A percentile compares a stretch with the other conserved stretches of the same genome.
These are phyloP conservation scores for Perca flavescens DNA, from an alignment of 2,113 vertebrate species.

Conservation along the genomic window DNA sequence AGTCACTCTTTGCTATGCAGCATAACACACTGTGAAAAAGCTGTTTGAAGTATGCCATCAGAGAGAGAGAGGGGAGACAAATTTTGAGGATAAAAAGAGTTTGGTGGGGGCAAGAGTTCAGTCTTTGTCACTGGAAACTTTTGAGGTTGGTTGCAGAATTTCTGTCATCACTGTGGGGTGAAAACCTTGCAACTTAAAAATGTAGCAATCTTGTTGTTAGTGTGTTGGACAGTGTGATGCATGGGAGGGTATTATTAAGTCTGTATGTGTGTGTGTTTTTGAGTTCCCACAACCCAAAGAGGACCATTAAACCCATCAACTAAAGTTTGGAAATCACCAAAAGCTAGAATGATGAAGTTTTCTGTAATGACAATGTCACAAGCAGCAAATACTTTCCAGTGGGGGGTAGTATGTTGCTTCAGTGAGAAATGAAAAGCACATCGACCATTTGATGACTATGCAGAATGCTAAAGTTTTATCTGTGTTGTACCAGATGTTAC, in stretches of 20 bases:
- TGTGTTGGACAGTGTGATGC: slow-evolving; percentile 6
- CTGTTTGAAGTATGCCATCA: slow-evolving; percentile 55
- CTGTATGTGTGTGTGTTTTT: background rate
- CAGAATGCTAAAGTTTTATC: slow-evolving; percentile 43
- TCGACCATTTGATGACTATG: slow-evolving; percentile 54
- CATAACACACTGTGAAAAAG: slow-evolving; percentile 46
- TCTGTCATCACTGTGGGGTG: slow-evolving; percentile 11
- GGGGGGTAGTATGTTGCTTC: slow-evolving; percentile 14
- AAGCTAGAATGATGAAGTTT: background rate
- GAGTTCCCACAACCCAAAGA: background rate
- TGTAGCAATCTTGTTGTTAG: slow-evolving; percentile 7
- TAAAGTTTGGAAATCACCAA: slow-evolving; percentile 16
- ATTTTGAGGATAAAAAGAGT: slow-evolving; percentile 57
- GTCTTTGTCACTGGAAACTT: slow-evolving; percentile 42
- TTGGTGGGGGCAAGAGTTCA: slow-evolving; percentile 65
- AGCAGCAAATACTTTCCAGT: slow-evolving; percentile 9
- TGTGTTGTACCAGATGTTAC: slow-evolving; percentile 47
- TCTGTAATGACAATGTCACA: background rate
- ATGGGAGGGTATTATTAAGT: background rate
- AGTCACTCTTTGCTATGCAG: slow-evolving; percentile 49
- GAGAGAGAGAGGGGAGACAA: slow-evolving; percentile 35
- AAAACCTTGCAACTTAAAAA: slow-evolving; percentile 4
- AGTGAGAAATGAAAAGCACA: slow-evolving; percentile 30
- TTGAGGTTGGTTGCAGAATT: slow-evolving; percentile 35
- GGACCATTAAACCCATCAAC: background rate